Evolutionary conservation across 2,113 vertebrate genomes (phyloP).

Genomic region (Suricata suricatta): DNA sequence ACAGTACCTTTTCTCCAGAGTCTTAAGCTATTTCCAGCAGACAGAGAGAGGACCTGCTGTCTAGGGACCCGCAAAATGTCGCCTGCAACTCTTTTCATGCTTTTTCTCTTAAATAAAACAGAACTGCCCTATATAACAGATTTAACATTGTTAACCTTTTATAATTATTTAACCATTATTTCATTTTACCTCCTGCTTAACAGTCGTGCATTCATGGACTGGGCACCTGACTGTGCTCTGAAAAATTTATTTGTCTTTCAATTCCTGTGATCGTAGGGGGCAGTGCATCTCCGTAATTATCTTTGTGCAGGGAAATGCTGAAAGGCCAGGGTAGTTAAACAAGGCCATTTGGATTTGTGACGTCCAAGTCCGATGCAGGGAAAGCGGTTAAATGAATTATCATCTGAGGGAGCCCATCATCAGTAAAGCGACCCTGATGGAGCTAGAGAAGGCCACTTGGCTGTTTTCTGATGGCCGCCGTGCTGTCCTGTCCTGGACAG

Average conservation of each 20-base stretch:
- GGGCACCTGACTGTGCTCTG: slow-evolving; percentile 85
- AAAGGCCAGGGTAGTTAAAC: slow-evolving; percentile 86
- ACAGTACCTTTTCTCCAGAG: slow-evolving; percentile 34
- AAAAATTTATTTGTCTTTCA: slow-evolving; percentile 89
- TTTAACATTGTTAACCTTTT: slow-evolving; percentile 84
- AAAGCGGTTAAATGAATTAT: slow-evolving; percentile 88
- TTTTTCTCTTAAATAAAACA: slow-evolving; percentile 82
- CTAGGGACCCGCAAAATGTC: slow-evolving; percentile 77
- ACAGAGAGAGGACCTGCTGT: background rate
- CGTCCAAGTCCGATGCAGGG: slow-evolving; percentile 84
- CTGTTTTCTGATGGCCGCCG: slow-evolving; percentile 86
- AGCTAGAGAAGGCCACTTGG: slow-evolving; percentile 90
- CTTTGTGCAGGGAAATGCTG: slow-evolving; percentile 86
- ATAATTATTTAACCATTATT: slow-evolving; percentile 87
- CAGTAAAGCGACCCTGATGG: slow-evolving; percentile 88
- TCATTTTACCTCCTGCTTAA: slow-evolving; percentile 82
- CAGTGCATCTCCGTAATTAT: slow-evolving; percentile 87
- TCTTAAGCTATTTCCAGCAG: slow-evolving; percentile 56
- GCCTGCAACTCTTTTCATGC: slow-evolving; percentile 73
- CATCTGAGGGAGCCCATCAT: slow-evolving; percentile 84
- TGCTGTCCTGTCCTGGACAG: slow-evolving; percentile 82
- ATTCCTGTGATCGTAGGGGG: slow-evolving; percentile 83
- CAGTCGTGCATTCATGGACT: slow-evolving; percentile 71
- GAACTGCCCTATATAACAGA: slow-evolving; percentile 77
- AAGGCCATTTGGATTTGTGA: slow-evolving; percentile 85